A percentile compares a stretch with the other conserved stretches of the same genome.
These are phyloP conservation scores for Acipenser oxyrinchus DNA, from an alignment of 2,797 vertebrate species.

Conservation along the genomic window DNA sequence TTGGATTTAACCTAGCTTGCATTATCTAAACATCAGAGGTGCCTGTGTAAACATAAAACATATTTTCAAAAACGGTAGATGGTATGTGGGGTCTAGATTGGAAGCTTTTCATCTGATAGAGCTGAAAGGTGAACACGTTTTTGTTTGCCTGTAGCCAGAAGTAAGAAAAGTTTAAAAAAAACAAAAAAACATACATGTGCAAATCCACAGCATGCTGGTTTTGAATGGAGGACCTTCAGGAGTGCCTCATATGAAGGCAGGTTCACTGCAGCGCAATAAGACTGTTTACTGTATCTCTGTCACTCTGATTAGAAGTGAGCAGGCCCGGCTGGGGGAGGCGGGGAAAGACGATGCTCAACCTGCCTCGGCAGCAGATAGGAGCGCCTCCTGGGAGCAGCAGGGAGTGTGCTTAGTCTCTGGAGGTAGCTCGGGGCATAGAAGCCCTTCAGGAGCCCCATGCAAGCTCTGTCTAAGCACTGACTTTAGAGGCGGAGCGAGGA, in stretches of 20 bases:
- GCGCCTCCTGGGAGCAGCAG: conserved; percentile 27
- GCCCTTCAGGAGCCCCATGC: conserved; percentile 33
- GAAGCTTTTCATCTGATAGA: too few relatives aligned
- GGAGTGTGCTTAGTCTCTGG: conserved; percentile 42
- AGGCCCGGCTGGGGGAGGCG: conserved; percentile 30
- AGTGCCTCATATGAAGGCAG: conserved; percentile 36
- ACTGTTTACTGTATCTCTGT: conserved; percentile 38
- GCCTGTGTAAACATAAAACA: neutral
- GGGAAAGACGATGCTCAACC: conserved; percentile 27
- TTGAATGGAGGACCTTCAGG: conserved; percentile 48
- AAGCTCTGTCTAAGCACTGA: conserved; percentile 42
- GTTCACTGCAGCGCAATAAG: conserved; percentile 35
- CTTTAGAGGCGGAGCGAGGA: conserved; percentile 34
- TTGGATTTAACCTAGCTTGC: neutral
- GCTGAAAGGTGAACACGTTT: too few relatives aligned
- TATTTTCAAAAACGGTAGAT: too few relatives aligned
- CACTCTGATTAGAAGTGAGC: conserved; percentile 34
- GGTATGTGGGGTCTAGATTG: too few relatives aligned
- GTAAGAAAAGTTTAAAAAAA: too few relatives aligned
- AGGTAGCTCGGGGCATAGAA: conserved; percentile 41
- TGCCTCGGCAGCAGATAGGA: conserved; percentile 40
- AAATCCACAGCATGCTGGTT: conserved; percentile 20
- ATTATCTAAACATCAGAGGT: neutral
- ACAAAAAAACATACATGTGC: too few relatives aligned
- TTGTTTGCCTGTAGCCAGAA: too few relatives aligned